Evolutionary conservation across 2,888 invertebrate genomes (phyloP), one percentile per base, ranked within the genome.

Genomic region (Conchocele bisecta): DNA sequence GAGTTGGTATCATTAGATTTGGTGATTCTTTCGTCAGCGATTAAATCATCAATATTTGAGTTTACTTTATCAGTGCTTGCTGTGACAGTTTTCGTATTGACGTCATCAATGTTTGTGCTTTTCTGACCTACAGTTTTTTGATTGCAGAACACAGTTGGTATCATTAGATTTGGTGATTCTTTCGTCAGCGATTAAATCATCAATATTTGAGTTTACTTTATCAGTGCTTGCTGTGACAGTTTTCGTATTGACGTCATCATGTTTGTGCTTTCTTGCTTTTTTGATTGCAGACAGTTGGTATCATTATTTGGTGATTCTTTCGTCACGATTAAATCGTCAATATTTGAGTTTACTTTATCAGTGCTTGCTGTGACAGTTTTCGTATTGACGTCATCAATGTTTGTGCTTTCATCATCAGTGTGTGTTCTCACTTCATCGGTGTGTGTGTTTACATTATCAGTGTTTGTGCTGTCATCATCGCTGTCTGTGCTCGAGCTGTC

Each of bases 401-500:
- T 33, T n/a, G 41, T 20, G 9, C 37, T 35, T 11, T 37, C 17
- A 37, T 60, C 61, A 50, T 64, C 37, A 60, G 13, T 15, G 20
- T 44, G 11, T 35, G 37, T 35, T 11, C 13, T 35, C 37, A 35
- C 37, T 35, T 35, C 28, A 42, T 58, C 64, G 53, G 5, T 54
- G 17, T 67, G 20, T 37, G 56, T 60, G 50, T 28, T 59, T 13
- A 54, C 57, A 68, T 63, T 65, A 72, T 67, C 67, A 75, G 11
- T 59, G 33, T 67, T 67, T 54, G 63, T 35, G 4, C 42, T 48
- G 28, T 51, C 59, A 70, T 58, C 67, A 68, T 73, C 67, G 57
- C 35, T 59, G 13, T 70, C 59, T 33, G 53, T 56, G 28, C 20
- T 53, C 11, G 42, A 22, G 9, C 48, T 58, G 48, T 46, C 50